A percentile compares a stretch with the other conserved stretches of the same genome.
These are phyloP conservation scores for Patella vulgata DNA, from an alignment of 1,140 invertebrate genomes.

Conservation along the genomic window DNA sequence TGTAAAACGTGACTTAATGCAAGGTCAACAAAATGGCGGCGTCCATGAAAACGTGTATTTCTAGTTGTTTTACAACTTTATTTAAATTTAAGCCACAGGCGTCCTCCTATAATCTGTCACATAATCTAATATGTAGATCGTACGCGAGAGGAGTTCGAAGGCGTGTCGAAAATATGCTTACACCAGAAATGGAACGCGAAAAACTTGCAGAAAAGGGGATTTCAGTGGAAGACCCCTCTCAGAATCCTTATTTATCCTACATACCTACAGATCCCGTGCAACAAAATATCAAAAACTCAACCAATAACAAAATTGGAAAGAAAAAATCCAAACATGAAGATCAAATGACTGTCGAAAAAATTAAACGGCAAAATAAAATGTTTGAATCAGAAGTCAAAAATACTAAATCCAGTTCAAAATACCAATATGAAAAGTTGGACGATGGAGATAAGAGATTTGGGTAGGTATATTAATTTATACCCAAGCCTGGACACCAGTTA, in stretches of 20 bases:
- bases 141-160: too few relatives aligned
- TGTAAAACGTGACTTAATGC: too few relatives aligned
- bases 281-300: not conserved
- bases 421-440: constrained; percentile 21
- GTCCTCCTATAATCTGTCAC: too few relatives aligned
- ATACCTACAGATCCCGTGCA: not conserved
- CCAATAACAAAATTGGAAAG: too few relatives aligned
- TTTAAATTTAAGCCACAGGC: too few relatives aligned
- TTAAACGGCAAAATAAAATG: not conserved
- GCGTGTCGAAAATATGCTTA: too few relatives aligned
- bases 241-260: not conserved
- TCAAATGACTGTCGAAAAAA: too few relatives aligned
- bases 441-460: constrained; percentile 27
- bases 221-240: not conserved
- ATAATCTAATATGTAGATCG: too few relatives aligned
- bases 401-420: not conserved
- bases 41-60: constrained; percentile 7
- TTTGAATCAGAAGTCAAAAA: not conserved
- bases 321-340: too few relatives aligned
- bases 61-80: too few relatives aligned
- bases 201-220: not conserved
- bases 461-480: not conserved
- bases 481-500: too few relatives aligned
- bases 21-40: constrained; percentile 26
- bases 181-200: not conserved